Conservation (phyloP, 2,888 invertebrate genomes). For the Selenia dentaria region DNA sequence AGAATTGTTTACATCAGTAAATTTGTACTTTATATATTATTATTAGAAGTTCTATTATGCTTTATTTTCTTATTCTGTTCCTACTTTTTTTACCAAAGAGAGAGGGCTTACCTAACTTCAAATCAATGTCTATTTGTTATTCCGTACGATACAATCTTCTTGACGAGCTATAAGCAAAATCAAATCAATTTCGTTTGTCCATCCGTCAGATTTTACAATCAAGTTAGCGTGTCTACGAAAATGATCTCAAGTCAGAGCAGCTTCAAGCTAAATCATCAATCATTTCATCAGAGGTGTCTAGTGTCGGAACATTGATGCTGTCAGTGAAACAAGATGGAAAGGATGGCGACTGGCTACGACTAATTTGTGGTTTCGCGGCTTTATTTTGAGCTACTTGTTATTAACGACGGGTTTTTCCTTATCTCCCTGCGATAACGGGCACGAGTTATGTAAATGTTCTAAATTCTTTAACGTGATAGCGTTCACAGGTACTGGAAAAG, state of each 20-base stretch:
- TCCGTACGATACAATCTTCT: conserved; percentile 26
- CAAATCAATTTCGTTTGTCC: conserved; percentile 37
- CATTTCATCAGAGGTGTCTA: conserved; percentile 41
- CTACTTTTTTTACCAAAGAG: not conserved
- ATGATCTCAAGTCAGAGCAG: conserved; percentile 35
- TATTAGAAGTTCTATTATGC: too few species aligned
- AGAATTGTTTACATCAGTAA: conserved; percentile 33
- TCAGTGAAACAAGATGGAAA: conserved; percentile 9
- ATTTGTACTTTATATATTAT: too few species aligned
- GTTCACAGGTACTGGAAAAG: conserved; percentile 17
- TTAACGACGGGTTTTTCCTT: conserved; percentile 23
- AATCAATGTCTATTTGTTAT: conserved; percentile 21
- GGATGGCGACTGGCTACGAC: conserved; percentile 8
- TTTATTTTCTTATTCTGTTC: too few species aligned
- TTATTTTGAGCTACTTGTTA: conserved; percentile 14
- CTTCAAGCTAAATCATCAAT: conserved; percentile 42
- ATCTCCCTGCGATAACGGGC: conserved; percentile 23
- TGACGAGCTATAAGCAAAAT: conserved; percentile 29
- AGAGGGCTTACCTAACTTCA: conserved; percentile 11
- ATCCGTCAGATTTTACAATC: conserved; percentile 41
- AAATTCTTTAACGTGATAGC: conserved; percentile 32
- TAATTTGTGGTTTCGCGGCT: conserved; percentile 12
- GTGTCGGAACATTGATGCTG: conserved; percentile 26
- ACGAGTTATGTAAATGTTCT: conserved; percentile 22
- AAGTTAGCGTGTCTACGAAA: conserved; percentile 35